Evolutionary conservation across 1,140 invertebrate species (phyloP), one percentile per base, ranked within the genome.

Genomic region (Oncopodura yosiiana): DNA sequence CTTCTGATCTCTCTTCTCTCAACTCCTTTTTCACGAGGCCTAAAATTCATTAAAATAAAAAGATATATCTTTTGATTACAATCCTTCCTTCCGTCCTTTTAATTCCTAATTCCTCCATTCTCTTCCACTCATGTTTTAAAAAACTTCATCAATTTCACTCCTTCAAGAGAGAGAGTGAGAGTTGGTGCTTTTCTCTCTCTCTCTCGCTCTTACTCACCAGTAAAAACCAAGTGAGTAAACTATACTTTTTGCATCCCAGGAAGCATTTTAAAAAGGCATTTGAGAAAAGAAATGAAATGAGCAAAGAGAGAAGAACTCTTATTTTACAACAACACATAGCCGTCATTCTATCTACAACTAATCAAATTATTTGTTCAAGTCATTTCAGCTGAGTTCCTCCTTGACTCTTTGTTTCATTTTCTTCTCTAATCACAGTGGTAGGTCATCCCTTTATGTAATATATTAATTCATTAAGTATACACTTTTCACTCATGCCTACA

Each of bases 41-140:
- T 49, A 64, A 64, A 64, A 64, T 64, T 60, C 62, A 60, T 64
- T 64, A 64, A 61, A 62, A 62, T 62, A 61, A 64, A 64, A 64
- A 64, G 62, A 64, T 64, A 61, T 64, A 64, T 61, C 58, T 61
- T 64, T 64, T 64, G 59, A 64, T 64, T 64, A 64, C 56, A 61
- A 59, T 64, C 58, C 62, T 64, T 58, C 54, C 43, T 63, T 57
- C 62, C 50, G 54, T 56, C 60, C 38, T 61, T 61, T 61, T 61
- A 61, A 61, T 61, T 50, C 54, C 58, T 61, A 61, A 61, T 61
- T 58, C 62, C 56, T 63, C 51, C 49, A 51, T 51, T 41, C 50
- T n/a, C n/a, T n/a, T 52, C 49, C 54, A 60, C 52, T 62, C 61
- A 56, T 53, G 49, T 60, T 55, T 60, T 60, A 55, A 59, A 59